Conservation (phyloP, 1,140 invertebrate species). For the Listronotus bonariensis region DNA sequence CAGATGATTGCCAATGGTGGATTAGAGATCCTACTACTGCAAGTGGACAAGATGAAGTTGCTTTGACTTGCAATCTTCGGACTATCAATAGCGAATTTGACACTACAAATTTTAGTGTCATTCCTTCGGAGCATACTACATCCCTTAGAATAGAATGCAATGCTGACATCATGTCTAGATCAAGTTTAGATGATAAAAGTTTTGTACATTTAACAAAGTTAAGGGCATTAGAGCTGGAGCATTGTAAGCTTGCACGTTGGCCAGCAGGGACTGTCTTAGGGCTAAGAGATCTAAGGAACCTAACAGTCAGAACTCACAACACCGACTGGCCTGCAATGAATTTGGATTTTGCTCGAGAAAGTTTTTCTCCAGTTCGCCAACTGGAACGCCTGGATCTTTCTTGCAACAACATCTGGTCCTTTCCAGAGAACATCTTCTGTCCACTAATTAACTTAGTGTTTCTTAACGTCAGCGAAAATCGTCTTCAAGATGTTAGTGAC, state of each 20-base stretch:
- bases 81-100: slow-evolving; percentile 82
- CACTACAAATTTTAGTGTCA: slow-evolving; percentile 85
- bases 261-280: slow-evolving; percentile 74
- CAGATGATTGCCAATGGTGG: slow-evolving; percentile 82
- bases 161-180: slow-evolving; percentile 72
- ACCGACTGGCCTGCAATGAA: slow-evolving; percentile 77
- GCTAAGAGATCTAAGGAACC: slow-evolving; percentile 74
- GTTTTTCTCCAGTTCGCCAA: slow-evolving; percentile 71
- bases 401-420: slow-evolving; percentile 85
- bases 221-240: slow-evolving; percentile 77
- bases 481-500: slow-evolving; percentile 81
- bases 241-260: slow-evolving; percentile 83
- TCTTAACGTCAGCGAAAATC: slow-evolving; percentile 82
- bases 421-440: slow-evolving; percentile 85
- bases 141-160: slow-evolving; percentile 79
- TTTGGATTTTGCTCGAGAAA: slow-evolving; percentile 75
- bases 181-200: slow-evolving; percentile 73
- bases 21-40: slow-evolving; percentile 59
- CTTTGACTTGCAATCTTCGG: slow-evolving; percentile 76
- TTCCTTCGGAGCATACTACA: slow-evolving; percentile 81
- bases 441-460: slow-evolving; percentile 74
- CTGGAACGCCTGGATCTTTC: slow-evolving; percentile 84
- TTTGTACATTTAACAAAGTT: slow-evolving; percentile 79
- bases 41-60: slow-evolving; percentile 67
- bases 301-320: slow-evolving; percentile 80